phyloP scores from a whole-genome alignment of 2,113 vertebrate genomes.

The Pipa parva region DNA sequence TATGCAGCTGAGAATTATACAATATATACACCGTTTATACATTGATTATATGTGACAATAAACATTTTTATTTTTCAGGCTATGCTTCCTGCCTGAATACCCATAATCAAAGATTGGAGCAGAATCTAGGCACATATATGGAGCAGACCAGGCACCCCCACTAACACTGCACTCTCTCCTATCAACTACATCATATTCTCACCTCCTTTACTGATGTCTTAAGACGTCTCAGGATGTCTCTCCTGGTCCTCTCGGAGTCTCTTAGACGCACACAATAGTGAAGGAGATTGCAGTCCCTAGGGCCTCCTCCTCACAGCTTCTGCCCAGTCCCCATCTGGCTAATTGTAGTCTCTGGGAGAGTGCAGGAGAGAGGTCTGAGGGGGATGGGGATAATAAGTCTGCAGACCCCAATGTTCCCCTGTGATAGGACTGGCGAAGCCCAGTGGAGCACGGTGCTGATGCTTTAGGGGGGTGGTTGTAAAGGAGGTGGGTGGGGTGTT shows the following conservation, averaged over 20 bases:
- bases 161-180: neutral
- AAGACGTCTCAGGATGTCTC: constrained; percentile 15
- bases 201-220: constrained; percentile 16
- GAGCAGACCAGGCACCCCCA: neutral
- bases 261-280: constrained; percentile 27
- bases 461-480: constrained; percentile 7
- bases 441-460: constrained; percentile 22
- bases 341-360: constrained; percentile 9
- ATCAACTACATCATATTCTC: neutral
- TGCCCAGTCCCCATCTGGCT: constrained; percentile 22
- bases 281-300: constrained; percentile 20
- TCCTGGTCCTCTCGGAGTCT: constrained; percentile 13
- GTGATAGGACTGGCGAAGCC: constrained; percentile 17
- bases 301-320: constrained; percentile 22
- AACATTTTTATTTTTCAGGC: no score
- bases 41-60: no score
- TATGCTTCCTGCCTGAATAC: no score
- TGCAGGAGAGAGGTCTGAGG: neutral
- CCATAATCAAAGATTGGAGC: neutral
- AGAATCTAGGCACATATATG: neutral
- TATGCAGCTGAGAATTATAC: no score
- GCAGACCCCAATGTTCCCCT: constrained; percentile 21
- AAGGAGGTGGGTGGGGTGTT: constrained; percentile 12
- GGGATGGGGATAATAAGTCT: constrained; percentile 14
- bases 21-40: no score